These are phyloP conservation scores for Strongylocentrotus purpuratus DNA, from an alignment of 35 echinoderm and acorn worm species.

Conservation along the genomic window DNA sequence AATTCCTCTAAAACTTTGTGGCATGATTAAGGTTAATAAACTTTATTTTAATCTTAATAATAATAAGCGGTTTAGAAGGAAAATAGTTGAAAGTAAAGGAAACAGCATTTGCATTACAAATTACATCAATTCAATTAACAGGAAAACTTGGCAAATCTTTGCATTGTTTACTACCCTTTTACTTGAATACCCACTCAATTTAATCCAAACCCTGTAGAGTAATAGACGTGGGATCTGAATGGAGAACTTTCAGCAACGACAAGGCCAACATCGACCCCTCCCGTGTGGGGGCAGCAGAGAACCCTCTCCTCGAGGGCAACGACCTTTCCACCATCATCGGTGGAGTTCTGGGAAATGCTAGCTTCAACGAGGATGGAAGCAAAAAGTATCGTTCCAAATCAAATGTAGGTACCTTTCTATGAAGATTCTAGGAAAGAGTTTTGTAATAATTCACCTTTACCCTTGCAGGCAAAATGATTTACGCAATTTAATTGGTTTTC, in stretches of 20 bases:
- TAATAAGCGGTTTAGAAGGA: too few relatives aligned
- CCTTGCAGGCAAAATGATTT: too few relatives aligned
- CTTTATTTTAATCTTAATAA: too few relatives aligned
- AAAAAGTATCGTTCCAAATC: slow-evolving; percentile 58
- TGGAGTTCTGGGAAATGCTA: slow-evolving; percentile 61
- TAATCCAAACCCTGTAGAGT: slow-evolving; percentile 52
- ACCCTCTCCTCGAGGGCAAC: slow-evolving; percentile 79
- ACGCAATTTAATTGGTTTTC: too few relatives aligned
- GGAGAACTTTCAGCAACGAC: slow-evolving; percentile 98
- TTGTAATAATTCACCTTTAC: too few relatives aligned
- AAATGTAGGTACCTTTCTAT: slow-evolving; percentile 43
- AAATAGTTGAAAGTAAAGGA: too few relatives aligned
- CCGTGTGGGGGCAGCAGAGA: slow-evolving; percentile 96
- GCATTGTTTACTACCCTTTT: neutral
- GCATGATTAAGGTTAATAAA: too few relatives aligned
- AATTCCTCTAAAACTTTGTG: too few relatives aligned
- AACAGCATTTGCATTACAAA: too few relatives aligned
- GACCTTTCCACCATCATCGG: slow-evolving; percentile 92
- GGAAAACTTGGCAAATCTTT: too few relatives aligned
- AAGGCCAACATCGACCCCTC: slow-evolving; percentile 83
- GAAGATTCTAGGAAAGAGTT: too few relatives aligned
- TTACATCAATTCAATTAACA: too few relatives aligned
- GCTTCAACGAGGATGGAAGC: slow-evolving; percentile 67
- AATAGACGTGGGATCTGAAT: slow-evolving; percentile 98
- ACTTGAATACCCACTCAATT: neutral